phyloP scores from a whole-genome alignment of 2,888 invertebrate species.

The Anticlea derivata region DNA sequence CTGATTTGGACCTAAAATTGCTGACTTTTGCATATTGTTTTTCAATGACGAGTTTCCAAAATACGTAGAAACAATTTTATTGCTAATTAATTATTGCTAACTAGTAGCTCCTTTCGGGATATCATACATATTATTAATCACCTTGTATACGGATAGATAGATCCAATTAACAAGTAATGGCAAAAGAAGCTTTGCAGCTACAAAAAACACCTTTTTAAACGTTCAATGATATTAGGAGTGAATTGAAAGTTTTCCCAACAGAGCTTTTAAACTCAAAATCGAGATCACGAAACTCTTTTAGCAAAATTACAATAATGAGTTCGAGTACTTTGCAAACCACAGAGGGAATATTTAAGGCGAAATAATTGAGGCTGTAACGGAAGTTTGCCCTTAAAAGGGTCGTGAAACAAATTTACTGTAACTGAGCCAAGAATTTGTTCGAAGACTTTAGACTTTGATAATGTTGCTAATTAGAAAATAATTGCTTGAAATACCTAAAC shows the following conservation, averaged over 20 bases:
- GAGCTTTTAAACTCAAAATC: slow-evolving; percentile 33
- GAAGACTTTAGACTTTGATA: slow-evolving; percentile 23
- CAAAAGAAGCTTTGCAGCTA: too few species aligned
- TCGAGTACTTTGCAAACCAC: slow-evolving; percentile 48
- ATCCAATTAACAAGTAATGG: too few species aligned
- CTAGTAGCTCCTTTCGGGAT: too few species aligned
- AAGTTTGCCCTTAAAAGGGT: slow-evolving; percentile 60
- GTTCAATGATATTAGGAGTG: neutral
- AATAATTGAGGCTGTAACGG: slow-evolving; percentile 67
- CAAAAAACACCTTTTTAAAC: neutral
- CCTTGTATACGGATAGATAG: too few species aligned
- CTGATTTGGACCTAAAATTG: too few species aligned
- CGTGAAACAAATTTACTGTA: slow-evolving; percentile 56
- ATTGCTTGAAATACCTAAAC: neutral
- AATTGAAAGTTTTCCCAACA: slow-evolving; percentile 8
- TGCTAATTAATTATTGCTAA: too few species aligned
- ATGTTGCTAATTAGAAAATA: slow-evolving; percentile 17
- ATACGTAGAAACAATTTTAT: too few species aligned
- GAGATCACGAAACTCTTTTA: slow-evolving; percentile 39
- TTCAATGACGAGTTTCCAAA: too few species aligned
- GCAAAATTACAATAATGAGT: slow-evolving; percentile 53
- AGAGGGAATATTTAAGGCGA: slow-evolving; percentile 73
- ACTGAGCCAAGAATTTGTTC: slow-evolving; percentile 30
- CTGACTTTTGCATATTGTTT: too few species aligned
- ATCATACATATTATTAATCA: too few species aligned